Evolutionary conservation across 2,797 vertebrate species (phyloP), one percentile per base, ranked within the genome.

Genomic region (Rhinella marina): DNA sequence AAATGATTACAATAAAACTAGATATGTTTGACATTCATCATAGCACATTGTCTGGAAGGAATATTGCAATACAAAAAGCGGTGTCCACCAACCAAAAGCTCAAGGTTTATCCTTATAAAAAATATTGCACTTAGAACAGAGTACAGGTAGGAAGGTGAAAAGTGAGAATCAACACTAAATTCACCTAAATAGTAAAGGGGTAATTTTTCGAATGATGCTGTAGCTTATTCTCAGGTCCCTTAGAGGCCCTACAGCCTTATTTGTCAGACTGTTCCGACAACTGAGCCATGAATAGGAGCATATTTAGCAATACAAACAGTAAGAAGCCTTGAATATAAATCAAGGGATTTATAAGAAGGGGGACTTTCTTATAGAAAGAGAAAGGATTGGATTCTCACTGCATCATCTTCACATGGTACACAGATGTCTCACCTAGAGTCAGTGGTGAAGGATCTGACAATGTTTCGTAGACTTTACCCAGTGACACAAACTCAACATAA

Each of bases 11-110:
- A 90, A 73, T 62, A 80, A 90, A 90, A 90, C 57, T 80, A 29
- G 87, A 89, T 88, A n/a, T 50, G 88, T 83, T 88, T 89, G 90
- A 93, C 85, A 90, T 90, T 90, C 90, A 86, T 86, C 90, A 90
- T 91, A 92, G 89, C 88, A 91, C 12, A 89, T 32, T 73, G 90
- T 68, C 21, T 82, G 82, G 59, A 56, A 82, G 76, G 23, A 88
- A 88, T 86, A 78, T 79, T 79, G 75, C 76, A 72, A 59, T 50
- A 59, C 70, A 87, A 57, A 81, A 19, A 62, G 25, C 0, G 12
- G 11, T 61, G 72, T 75, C 21, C n/a, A 61, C 59, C 32, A 85
- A 76, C 52, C 16, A 75, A 83, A 56, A 57, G 72, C 70, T 29
- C 23, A 52, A 62, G 48, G 11, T 62, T 13, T 48, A 50, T 77